Conservation (phyloP, 2,888 invertebrate genomes). For the Ectropis crepuscularia region DNA sequence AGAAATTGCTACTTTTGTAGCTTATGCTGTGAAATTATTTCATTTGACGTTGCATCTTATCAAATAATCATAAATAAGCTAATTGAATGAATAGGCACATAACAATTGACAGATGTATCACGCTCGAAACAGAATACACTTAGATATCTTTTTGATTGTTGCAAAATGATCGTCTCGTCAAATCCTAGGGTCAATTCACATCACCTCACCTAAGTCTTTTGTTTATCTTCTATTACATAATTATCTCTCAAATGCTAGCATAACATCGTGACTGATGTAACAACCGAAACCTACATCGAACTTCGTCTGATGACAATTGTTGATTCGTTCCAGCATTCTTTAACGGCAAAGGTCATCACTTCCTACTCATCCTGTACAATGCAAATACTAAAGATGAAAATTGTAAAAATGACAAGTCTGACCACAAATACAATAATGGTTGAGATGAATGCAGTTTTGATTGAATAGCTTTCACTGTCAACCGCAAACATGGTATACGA, state of each 20-base stretch:
- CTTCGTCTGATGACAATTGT: conserved; percentile 54
- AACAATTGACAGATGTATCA: too few species aligned
- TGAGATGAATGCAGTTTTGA: conserved; percentile 46
- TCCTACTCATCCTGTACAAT: conserved; percentile 26
- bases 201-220: conserved; percentile 32
- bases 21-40: too few species aligned
- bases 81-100: too few species aligned
- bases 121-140: too few species aligned
- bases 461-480: conserved; percentile 57
- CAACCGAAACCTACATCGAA: conserved; percentile 50
- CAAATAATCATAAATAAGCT: too few species aligned
- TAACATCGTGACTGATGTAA: conserved; percentile 51
- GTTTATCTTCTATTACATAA: conserved; percentile 47
- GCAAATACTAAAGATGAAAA: conserved; percentile 12
- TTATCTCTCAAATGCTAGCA: conserved; percentile 37
- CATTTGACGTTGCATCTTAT: too few species aligned
- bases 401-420: conserved; percentile 13
- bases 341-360: conserved; percentile 44
- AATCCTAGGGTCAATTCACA: conserved; percentile 18
- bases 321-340: conserved; percentile 59
- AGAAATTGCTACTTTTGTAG: conserved; percentile 30
- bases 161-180: background rate
- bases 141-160: background rate
- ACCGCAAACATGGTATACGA: conserved; percentile 53
- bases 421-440: conserved; percentile 27